phyloP scores from a whole-genome alignment of 2,888 invertebrate genomes.

The Odontomyia ornata region DNA sequence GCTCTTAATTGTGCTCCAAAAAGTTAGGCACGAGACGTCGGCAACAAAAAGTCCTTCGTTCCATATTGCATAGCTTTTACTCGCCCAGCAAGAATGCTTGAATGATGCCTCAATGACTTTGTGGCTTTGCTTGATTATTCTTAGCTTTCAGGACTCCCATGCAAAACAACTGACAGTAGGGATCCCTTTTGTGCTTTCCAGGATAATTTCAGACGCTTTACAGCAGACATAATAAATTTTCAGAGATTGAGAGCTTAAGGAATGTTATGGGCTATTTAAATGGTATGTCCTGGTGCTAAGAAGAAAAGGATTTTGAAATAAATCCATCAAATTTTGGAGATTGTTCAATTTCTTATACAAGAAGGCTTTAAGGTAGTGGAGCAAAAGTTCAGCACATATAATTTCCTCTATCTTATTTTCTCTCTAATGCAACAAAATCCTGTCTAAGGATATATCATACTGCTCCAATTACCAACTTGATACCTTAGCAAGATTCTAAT shows the following conservation, averaged over 20 bases:
- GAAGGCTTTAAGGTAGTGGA: slow-evolving; percentile 11
- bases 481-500: too few relatives aligned
- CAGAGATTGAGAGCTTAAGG: slow-evolving; percentile 39
- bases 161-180: background rate
- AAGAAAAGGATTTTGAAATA: slow-evolving; percentile 8
- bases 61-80: background rate
- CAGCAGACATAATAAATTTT: slow-evolving; percentile 40
- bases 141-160: background rate
- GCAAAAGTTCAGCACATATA: too few relatives aligned
- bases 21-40: slow-evolving; percentile 38
- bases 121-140: slow-evolving; percentile 38
- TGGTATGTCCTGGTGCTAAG: background rate
- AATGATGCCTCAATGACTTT: slow-evolving; percentile 30
- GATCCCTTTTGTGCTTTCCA: background rate
- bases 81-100: background rate
- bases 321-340: slow-evolving; percentile 11
- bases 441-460: too few relatives aligned
- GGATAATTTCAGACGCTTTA: slow-evolving; percentile 34
- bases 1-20: slow-evolving; percentile 50
- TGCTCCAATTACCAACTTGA: too few relatives aligned
- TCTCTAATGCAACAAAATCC: too few relatives aligned
- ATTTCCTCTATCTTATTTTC: too few relatives aligned
- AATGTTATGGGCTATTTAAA: slow-evolving; percentile 3
- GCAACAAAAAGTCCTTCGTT: slow-evolving; percentile 25
- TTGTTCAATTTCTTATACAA: background rate